Percentiles rank a stretch among this genome's conserved stretches.
Evolutionary conservation across 92 coral and sea anemone species (phyloP).

Genomic region (Phenganax subtilis): DNA sequence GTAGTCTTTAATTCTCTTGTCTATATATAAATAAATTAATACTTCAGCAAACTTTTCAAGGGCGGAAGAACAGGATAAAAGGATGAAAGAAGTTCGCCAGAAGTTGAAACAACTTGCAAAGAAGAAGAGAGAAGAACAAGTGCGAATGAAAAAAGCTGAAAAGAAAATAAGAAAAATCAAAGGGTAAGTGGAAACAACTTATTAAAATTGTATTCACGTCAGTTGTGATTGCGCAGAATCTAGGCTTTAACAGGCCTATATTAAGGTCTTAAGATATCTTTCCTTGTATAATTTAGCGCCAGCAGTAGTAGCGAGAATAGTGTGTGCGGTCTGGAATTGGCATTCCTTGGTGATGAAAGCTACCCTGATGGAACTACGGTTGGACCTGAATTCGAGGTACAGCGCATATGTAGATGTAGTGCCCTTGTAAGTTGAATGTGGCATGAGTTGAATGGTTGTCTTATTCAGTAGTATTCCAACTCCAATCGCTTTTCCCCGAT

Average conservation of each 20-base stretch:
- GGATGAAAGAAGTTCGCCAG: constrained; percentile 43
- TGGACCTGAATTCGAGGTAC: constrained; percentile 66
- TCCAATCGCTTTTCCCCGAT: background rate
- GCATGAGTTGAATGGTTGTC: background rate
- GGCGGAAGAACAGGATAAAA: constrained; percentile 38
- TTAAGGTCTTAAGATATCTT: constrained; percentile 24
- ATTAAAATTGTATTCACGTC: background rate
- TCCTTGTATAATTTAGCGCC: constrained; percentile 24
- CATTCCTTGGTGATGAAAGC: constrained; percentile 73
- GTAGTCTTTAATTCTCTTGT: background rate
- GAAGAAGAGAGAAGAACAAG: constrained; percentile 59
- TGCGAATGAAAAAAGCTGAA: constrained; percentile 51
- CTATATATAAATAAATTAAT: too few relatives aligned
- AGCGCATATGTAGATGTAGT: background rate
- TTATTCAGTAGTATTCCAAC: too few relatives aligned
- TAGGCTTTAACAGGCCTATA: too few relatives aligned
- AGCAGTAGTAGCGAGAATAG: background rate
- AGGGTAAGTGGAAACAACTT: constrained; percentile 44
- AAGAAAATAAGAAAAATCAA: constrained; percentile 44
- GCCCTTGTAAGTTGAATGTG: background rate
- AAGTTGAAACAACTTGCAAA: constrained; percentile 43
- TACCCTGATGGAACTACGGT: constrained; percentile 82
- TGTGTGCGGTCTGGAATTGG: constrained; percentile 45
- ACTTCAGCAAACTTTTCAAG: background rate
- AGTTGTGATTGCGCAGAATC: background rate